Percentiles rank a stretch among this genome's conserved stretches.
Evolutionary conservation across 1,140 invertebrate species (phyloP).

Genomic region (Hylyphantes graminicola): DNA sequence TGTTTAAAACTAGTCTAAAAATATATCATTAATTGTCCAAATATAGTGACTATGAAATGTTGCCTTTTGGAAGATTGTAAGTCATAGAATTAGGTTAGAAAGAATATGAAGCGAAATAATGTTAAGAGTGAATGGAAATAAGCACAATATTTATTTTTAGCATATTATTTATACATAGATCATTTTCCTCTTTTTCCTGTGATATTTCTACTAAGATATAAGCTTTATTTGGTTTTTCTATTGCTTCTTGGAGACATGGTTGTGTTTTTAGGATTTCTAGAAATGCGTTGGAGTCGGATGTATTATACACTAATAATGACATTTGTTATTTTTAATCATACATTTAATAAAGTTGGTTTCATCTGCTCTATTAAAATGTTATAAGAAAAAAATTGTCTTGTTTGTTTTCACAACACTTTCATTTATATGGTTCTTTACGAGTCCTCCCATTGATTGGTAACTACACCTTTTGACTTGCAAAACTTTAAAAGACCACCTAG

Average conservation of each 20-base stretch:
- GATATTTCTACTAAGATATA: conserved; percentile 28
- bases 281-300: conserved; percentile 37
- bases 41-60: background rate
- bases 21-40: too few relatives aligned
- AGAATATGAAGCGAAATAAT: background rate
- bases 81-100: background rate
- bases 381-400: conserved; percentile 14
- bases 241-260: conserved; percentile 13
- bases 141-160: background rate
- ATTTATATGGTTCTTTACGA: too few relatives aligned
- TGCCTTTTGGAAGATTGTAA: background rate
- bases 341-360: conserved; percentile 53
- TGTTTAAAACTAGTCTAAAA: too few relatives aligned
- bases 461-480: too few relatives aligned
- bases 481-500: too few relatives aligned
- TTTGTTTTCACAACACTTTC: background rate
- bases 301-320: conserved; percentile 47
- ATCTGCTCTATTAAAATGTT: conserved; percentile 57
- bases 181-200: conserved; percentile 25
- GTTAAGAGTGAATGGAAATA: background rate
- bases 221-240: conserved; percentile 25
- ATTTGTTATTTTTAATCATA: conserved; percentile 52
- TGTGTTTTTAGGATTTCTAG: conserved; percentile 40
- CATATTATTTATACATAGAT: background rate
- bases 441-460: too few relatives aligned